These are phyloP conservation scores for Spheniscus mendiculus DNA, from an alignment of 2,113 vertebrate species.

Conservation along the genomic window DNA sequence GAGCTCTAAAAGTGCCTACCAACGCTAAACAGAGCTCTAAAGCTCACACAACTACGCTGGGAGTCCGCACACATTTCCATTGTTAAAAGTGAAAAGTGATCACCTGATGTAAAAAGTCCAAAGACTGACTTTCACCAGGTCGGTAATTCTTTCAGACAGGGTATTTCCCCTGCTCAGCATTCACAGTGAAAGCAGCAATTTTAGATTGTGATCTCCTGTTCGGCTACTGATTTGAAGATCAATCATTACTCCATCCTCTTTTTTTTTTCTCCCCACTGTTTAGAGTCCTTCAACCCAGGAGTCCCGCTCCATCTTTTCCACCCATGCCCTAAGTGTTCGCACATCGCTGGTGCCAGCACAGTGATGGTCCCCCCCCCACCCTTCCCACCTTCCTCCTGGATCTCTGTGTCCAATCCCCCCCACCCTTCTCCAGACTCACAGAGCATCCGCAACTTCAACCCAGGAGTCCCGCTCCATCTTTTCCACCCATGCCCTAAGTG, in stretches of 20 bases:
- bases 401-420: no score
- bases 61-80: background rate
- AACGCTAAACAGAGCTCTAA: background rate
- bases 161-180: background rate
- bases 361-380: background rate
- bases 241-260: background rate
- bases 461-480: background rate
- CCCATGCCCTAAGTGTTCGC: background rate
- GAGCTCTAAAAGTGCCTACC: background rate
- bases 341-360: background rate
- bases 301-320: no score
- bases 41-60: background rate
- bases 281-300: background rate
- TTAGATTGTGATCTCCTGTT: background rate
- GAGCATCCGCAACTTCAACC: background rate
- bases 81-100: background rate
- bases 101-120: background rate
- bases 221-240: background rate
- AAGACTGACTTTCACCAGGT: background rate
- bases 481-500: no score
- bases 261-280: background rate
- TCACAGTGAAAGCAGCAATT: background rate
- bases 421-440: background rate
- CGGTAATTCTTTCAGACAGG: background rate
- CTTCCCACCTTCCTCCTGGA: background rate